Conservation (phyloP, 1,140 invertebrate genomes). For the Cydia splendana region DNA sequence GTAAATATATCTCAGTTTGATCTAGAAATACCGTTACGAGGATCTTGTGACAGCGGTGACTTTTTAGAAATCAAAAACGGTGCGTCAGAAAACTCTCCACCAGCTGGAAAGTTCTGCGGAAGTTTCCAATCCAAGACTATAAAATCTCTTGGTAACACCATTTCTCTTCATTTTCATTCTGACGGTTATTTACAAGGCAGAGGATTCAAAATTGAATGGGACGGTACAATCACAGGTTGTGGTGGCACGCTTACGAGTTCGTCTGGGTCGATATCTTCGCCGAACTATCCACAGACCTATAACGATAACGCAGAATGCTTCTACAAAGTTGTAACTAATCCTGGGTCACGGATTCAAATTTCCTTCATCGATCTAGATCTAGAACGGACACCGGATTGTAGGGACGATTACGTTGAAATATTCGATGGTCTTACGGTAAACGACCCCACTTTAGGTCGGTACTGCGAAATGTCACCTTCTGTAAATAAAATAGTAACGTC, state of each 20-base stretch:
- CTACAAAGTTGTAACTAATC: slow-evolving; percentile 88
- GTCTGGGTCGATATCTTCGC: slow-evolving; percentile 88
- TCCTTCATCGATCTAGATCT: slow-evolving; percentile 88
- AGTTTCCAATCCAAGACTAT: slow-evolving; percentile 81
- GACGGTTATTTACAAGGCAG: slow-evolving; percentile 80
- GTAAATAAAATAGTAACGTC: slow-evolving; percentile 77
- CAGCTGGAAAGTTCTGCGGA: slow-evolving; percentile 88
- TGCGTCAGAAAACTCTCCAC: slow-evolving; percentile 82
- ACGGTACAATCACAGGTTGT: slow-evolving; percentile 86
- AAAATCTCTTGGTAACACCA: slow-evolving; percentile 84
- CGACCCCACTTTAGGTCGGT: slow-evolving; percentile 78
- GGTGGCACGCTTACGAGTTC: slow-evolving; percentile 86
- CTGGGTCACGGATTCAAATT: slow-evolving; percentile 85
- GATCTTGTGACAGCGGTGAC: slow-evolving; percentile 84
- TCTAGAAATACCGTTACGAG: slow-evolving; percentile 81
- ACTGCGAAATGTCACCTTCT: slow-evolving; percentile 74
- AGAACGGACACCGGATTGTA: slow-evolving; percentile 81
- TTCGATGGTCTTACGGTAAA: slow-evolving; percentile 79
- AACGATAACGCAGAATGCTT: slow-evolving; percentile 84
- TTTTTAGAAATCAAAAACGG: slow-evolving; percentile 92
- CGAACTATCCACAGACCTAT: slow-evolving; percentile 90
- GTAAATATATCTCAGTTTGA: slow-evolving; percentile 87
- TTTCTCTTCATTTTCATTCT: slow-evolving; percentile 86
- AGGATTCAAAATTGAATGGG: slow-evolving; percentile 88
- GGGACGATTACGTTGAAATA: slow-evolving; percentile 87